Evolutionary conservation across 2,888 invertebrate genomes (phyloP), one percentile per base, ranked within the genome.

Genomic region (Ormyrus rosae): DNA sequence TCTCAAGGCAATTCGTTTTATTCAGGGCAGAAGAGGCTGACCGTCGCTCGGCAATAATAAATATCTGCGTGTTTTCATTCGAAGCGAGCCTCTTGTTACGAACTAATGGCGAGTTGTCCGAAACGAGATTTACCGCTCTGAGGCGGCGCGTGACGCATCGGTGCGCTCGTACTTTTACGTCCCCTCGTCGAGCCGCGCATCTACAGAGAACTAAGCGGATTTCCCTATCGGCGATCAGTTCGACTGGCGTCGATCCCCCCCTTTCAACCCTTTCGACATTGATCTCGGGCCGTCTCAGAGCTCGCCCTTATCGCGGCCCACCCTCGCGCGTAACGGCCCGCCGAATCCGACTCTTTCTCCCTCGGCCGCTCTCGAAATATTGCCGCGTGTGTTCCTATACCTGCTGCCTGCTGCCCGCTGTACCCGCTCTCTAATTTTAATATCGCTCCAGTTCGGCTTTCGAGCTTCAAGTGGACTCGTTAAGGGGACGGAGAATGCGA

Each of bases 191-290:
- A 50, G 83, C 86, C 11, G 64, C 51, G 51, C 48, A 45, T 34
- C 34, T 34, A 34, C 34, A 86, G 88, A 89, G 10, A 63, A 70
- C 89, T 89, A 90, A 90, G 89, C 86, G 88, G 89, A 89, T 89
- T 89, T 89, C 88, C 88, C 89, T 90, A 90, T 90, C 89, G 87
- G 83, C 88, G 89, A 90, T 90, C 90, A 88, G 88, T 89, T 87
- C 88, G 84, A 83, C 86, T 83, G 77, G 84, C 82, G 83, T 79
- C 78, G 82, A 74, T 71, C 70, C 82, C 81, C 83, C 51, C 72
- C 80, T 61, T 82, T 78, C 83, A 88, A 86, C 89, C 89, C 89
- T 88, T 89, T 83, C 87, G 76, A 74, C 81, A 81, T 81, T 78
- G 88, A 90, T 89, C 88, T 60, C 70, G 11, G 86, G 85, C 84